Evolutionary conservation across 2,888 invertebrate genomes (phyloP), one percentile per base, ranked within the genome.

Genomic region (Lochmaea crataegi): DNA sequence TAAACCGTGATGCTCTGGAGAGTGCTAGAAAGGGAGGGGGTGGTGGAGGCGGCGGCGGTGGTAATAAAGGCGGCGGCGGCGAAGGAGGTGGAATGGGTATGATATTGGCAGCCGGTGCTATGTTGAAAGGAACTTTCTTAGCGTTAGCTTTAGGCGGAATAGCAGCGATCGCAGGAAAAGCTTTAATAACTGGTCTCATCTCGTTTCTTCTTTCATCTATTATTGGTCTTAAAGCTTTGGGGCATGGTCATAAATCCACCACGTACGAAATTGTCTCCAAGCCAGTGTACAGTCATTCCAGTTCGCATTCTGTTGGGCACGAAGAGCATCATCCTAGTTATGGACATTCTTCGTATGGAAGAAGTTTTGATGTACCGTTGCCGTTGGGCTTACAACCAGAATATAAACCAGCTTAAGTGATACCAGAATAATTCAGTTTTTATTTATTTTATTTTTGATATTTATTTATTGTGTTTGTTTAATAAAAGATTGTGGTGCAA

Each of bases 231-330:
- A 94, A 94, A 82, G 90, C 92, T 0, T 85, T 94, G 18, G 89
- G 93, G 2, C 89, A 91, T 3, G 92, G 93, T 0, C 91, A 92
- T 75, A 93, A 93, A 82, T 81, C 87, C 79, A 94, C 94, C 10
- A 94, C 94, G 0, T 95, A 95, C 83, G 95, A 95, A 87, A 94
- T 95, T 75, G 92, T 95, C 9, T 92, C 94, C 57, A 95, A 95
- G 80, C 95, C 95, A 0, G 88, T 95, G 0, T 94, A 94, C 84
- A 90, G 91, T 1, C 92, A 92, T 81, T 89, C 92, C 3, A 92
- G 92, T 81, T 90, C 91, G 0, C 92, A 93, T 82, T 90, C 90
- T 61, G 86, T 88, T 2, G 92, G 92, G 73, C 92, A 93, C 73
- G 92, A 92, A 75, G 92, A 92, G 73, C 83, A 84, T 72, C 90